phyloP scores from a whole-genome alignment of 1,140 invertebrate species.

The Scaptodrosophila lebanonensis region DNA sequence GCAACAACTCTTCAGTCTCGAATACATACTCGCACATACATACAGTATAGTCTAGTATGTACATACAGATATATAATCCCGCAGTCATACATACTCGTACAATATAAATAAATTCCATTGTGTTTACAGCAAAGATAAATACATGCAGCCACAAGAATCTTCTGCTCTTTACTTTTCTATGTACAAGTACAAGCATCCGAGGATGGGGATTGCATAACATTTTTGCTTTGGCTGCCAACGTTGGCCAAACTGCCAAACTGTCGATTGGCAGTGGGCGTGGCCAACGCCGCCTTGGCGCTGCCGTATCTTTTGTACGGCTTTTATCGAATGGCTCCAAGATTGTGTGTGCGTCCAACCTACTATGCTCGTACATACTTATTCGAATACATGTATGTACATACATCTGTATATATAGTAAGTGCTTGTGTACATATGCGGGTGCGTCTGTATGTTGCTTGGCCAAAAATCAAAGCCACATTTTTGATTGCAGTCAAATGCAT shows the following conservation, averaged over 20 bases:
- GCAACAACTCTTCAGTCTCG: slow-evolving; percentile 33
- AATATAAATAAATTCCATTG: no score
- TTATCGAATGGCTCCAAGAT: slow-evolving; percentile 9
- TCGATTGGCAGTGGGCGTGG: slow-evolving; percentile 50
- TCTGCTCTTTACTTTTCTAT: slow-evolving; percentile 35
- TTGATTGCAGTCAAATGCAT: slow-evolving; percentile 67
- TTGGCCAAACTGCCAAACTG: slow-evolving; percentile 3
- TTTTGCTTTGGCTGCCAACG: slow-evolving; percentile 31
- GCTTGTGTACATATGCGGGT: neutral
- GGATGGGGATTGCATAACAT: no score
- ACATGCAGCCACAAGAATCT: no score
- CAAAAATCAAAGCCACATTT: slow-evolving; percentile 43
- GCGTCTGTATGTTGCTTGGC: slow-evolving; percentile 4
- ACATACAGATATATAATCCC: no score
- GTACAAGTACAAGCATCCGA: no score
- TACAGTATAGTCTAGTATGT: neutral
- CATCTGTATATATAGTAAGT: no score
- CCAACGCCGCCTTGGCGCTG: slow-evolving; percentile 30
- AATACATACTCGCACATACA: slow-evolving; percentile 1
- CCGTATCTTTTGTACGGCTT: slow-evolving; percentile 50
- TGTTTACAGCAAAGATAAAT: no score
- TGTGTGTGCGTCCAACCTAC: slow-evolving; percentile 1
- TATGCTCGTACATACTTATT: no score
- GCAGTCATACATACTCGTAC: no score
- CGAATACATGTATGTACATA: no score